Base-by-base conservation (phyloP, 1,140 invertebrate species). In the Drosophila eugracilis region DNA sequence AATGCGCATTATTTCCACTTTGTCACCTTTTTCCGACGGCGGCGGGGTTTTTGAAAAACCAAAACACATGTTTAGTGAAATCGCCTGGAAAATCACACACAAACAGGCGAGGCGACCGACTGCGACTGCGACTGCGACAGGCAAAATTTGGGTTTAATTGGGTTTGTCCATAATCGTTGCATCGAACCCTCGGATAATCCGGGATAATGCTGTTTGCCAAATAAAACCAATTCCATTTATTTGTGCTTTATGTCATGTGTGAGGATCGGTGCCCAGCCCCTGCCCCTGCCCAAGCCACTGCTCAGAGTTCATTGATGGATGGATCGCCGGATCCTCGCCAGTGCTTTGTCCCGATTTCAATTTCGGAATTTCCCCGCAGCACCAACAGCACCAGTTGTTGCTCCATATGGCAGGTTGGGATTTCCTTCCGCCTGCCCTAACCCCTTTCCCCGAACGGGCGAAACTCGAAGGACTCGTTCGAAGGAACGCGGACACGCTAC, bases 161-260 rank as follows among this genome's bases (percentile, higher is more conserved):
- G 88, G 88, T 90, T 90, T 90, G 85, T 69, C 78, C 67, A 77
- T 90, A 90, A 90, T 90, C 83, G 83, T 81, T 78, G 88, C 70
- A 89, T 88, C 76, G 84, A 88, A 90, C 88, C 88, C 79, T 86
- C 88, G 88, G 88, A 71, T 90, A 67, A 90, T 90, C 88, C 77
- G 54, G 75, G 76, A 90, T 90, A 90, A 90, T 90, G 36, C 83
- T 90, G 88, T 90, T 90, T 90, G 88, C 57, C 78, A 85, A 88
- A 88, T 88, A 88, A 83, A 88, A 73, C 75, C 85, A 83, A 85
- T 83, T 78, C 78, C 74, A 76, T 88, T 88, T 81, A 72, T 77
- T 60, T 76, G 73, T 63, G 67, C 75, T 79, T 85, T 80, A 83
- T 88, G 78, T 88, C 54, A 62, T 72, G 60, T 81, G 14, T 10